Conservation (phyloP, 2,888 invertebrate species). For the Bugula neritina region DNA sequence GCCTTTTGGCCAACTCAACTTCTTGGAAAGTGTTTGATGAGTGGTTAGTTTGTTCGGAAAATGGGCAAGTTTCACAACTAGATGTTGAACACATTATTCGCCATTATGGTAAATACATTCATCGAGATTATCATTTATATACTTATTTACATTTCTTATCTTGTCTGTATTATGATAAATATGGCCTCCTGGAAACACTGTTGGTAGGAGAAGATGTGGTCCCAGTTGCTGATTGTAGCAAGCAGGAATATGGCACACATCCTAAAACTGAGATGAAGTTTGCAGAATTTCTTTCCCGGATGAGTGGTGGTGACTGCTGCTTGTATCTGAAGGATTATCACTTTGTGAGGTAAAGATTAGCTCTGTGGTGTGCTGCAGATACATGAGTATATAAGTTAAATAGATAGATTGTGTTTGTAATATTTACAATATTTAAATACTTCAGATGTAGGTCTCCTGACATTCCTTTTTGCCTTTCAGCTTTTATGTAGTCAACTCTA, state of each 20-base stretch:
- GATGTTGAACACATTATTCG: conserved; percentile 2
- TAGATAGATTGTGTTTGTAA: too few relatives aligned
- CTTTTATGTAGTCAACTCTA: too few relatives aligned
- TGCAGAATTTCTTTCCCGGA: conserved; percentile 60
- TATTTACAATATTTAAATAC: too few relatives aligned
- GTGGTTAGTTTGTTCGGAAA: not conserved
- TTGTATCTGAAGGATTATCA: conserved; percentile 87
- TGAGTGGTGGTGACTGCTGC: conserved; percentile 56
- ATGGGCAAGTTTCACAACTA: not conserved
- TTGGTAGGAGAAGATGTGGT: conserved; percentile 61
- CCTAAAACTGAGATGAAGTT: conserved; percentile 66
- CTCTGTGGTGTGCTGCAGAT: not conserved
- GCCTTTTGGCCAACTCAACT: not conserved
- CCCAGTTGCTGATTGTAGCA: conserved; percentile 75
- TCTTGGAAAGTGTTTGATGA: not conserved
- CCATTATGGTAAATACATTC: not conserved
- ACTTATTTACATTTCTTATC: not conserved
- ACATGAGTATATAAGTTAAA: too few relatives aligned
- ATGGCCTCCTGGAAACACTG: conserved; percentile 26
- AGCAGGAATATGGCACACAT: conserved; percentile 69
- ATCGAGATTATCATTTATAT: not conserved
- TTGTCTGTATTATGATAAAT: not conserved
- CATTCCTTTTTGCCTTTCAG: too few relatives aligned
- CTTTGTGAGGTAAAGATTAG: conserved; percentile 56
- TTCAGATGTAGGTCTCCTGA: too few relatives aligned